These are phyloP conservation scores for Papilio protenor DNA, from an alignment of 2,888 invertebrate genomes.

Conservation along the genomic window DNA sequence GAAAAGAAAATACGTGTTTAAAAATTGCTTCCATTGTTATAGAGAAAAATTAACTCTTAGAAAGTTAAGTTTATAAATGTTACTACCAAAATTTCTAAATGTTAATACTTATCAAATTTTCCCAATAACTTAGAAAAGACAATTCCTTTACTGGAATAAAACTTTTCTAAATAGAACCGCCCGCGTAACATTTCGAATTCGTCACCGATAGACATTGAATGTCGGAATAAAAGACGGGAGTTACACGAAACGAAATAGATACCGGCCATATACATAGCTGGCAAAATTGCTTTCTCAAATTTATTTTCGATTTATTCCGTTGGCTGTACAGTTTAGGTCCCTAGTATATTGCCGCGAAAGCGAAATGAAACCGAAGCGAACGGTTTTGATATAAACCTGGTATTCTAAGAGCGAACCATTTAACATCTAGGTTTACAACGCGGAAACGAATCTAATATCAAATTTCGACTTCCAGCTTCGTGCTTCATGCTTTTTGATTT, in stretches of 20 bases:
- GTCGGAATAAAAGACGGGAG: constrained; percentile 26
- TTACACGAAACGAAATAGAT: constrained; percentile 25
- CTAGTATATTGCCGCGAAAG: neutral
- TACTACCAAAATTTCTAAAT: neutral
- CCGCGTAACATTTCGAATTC: neutral
- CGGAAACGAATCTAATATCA: neutral
- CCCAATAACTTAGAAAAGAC: neutral
- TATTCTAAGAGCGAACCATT: neutral
- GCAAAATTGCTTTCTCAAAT: constrained; percentile 23
- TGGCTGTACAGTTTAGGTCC: neutral
- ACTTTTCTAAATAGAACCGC: neutral
- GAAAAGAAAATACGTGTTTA: too few species aligned
- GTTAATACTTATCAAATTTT: neutral
- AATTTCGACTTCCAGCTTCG: neutral
- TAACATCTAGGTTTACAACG: too few species aligned
- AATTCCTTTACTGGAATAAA: neutral
- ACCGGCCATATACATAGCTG: constrained; percentile 10
- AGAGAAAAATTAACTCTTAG: too few species aligned
- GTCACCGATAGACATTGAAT: constrained; percentile 18
- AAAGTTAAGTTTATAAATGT: neutral
- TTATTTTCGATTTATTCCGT: constrained; percentile 17
- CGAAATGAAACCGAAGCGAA: neutral
- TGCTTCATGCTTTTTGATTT: too few species aligned
- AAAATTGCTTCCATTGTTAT: too few species aligned
- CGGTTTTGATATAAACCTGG: neutral